Base-by-base conservation (phyloP, 2,888 invertebrate species). In the Erebia aethiops region DNA sequence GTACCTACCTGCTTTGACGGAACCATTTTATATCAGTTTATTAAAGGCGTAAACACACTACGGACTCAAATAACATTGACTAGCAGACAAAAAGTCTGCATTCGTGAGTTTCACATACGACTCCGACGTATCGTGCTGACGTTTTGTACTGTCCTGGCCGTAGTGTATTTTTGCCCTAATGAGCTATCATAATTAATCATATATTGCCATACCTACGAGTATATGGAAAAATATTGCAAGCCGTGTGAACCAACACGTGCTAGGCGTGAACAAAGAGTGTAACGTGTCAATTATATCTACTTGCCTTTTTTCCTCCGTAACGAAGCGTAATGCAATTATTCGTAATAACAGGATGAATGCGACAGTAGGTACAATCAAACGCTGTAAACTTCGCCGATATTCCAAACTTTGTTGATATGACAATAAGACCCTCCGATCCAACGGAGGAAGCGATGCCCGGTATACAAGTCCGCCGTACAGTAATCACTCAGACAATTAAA, bases 321-420 rank as follows among this genome's bases (percentile, higher is more conserved):
- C 92, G 90, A 92, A 92, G 87, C 90, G 89, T 93, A 92, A 92
- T 93, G 90, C 91, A 92, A 93, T 93, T 93, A 93, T 87, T 81
- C 84, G 89, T 92, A 93, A 92, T 92, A 88, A 90, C 92, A 92
- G 92, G 92, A 93, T 91, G 92, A 88, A 86, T 85, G 87, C 86
- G 90, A 91, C 91, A 90, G 84, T 84, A 83, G 81, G 51, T 84
- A 83, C 82, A 56, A 61, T 69, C 57, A 51, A 65, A 61, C 60
- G 60, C 18, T 21, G 46, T 54, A 26, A 63, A 60, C 46, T 21
- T 16, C 67, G 68, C 41, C 58, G 16, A 54, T 63, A 64, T 69
- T 69, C 14, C 64, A 43, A 66, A 10, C 66, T 61, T 64, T 72
- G 68, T 72, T 35, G 80, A 13, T n/a, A 71, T 57, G 11, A 52